Conservation (phyloP, 2,888 invertebrate genomes). For the Rhogogaster chlorosoma region DNA sequence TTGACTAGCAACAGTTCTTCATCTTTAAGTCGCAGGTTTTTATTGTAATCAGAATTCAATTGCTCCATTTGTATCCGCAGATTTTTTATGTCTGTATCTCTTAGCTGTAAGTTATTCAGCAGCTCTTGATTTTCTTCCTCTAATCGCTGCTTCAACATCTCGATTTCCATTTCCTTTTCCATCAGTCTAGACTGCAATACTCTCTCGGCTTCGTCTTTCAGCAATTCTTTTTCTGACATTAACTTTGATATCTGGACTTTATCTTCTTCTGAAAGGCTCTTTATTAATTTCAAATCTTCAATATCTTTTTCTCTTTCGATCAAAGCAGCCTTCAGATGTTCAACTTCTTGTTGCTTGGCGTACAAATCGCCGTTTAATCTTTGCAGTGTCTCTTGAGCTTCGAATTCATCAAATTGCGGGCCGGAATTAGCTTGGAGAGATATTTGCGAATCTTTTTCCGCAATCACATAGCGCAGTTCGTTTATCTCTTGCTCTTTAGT, state of each 20-base stretch:
- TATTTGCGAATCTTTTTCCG: slow-evolving; percentile 67
- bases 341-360: slow-evolving; percentile 66
- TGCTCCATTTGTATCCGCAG: slow-evolving; percentile 64
- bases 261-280: slow-evolving; percentile 61
- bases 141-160: slow-evolving; percentile 44
- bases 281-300: slow-evolving; percentile 58
- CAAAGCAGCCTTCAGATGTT: slow-evolving; percentile 60
- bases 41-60: slow-evolving; percentile 54
- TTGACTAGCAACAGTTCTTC: slow-evolving; percentile 60
- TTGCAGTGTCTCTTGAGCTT: slow-evolving; percentile 61
- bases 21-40: slow-evolving; percentile 61
- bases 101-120: slow-evolving; percentile 59
- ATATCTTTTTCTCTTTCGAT: slow-evolving; percentile 62
- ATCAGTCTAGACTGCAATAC: slow-evolving; percentile 57
- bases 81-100: slow-evolving; percentile 65
- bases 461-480: slow-evolving; percentile 64
- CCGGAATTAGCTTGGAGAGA: slow-evolving; percentile 61
- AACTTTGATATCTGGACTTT: slow-evolving; percentile 61
- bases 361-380: slow-evolving; percentile 64
- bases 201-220: slow-evolving; percentile 61
- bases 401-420: slow-evolving; percentile 64
- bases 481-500: slow-evolving; percentile 67
- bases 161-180: slow-evolving; percentile 46
- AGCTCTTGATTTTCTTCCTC: slow-evolving; percentile 33
- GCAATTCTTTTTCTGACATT: slow-evolving; percentile 65